Percentiles rank a stretch among this genome's conserved stretches.
Evolutionary conservation across 2,113 vertebrate genomes (phyloP).

Genomic region (Pseudorectes ferrugineus): DNA sequence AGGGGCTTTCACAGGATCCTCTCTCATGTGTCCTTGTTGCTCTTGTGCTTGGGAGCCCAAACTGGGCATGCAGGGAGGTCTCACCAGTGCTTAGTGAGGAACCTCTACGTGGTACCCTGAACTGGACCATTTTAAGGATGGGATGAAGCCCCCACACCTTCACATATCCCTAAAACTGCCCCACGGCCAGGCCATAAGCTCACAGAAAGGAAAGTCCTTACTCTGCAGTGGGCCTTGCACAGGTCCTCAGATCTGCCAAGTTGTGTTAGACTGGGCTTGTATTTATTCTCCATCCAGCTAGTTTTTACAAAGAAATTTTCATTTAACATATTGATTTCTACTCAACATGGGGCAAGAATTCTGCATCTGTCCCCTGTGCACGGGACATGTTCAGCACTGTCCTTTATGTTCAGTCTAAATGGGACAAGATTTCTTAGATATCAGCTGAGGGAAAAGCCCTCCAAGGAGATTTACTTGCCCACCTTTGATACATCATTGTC

Average conservation of each 20-base stretch:
- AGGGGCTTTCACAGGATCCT: background rate
- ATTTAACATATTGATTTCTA: background rate
- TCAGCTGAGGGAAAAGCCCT: background rate
- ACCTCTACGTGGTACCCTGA: accelerated
- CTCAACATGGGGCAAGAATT: background rate
- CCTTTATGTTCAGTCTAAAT: background rate
- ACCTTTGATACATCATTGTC: background rate
- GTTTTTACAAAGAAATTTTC: background rate
- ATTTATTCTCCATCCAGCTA: background rate
- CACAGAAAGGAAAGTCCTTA: background rate
- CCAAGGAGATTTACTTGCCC: background rate
- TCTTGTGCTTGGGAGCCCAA: background rate
- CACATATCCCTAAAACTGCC: background rate
- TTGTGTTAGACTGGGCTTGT: background rate
- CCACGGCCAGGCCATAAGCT: background rate
- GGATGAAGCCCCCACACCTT: background rate
- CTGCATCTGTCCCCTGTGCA: background rate
- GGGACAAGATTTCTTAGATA: background rate
- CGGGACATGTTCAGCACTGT: accelerated
- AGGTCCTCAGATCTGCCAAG: background rate
- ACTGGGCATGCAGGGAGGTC: background rate
- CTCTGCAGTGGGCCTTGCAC: background rate
- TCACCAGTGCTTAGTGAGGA: background rate
- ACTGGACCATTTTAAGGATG: background rate
- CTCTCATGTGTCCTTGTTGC: accelerated